Conservation (phyloP, 2,888 invertebrate species). For the Lamellibrachia satsuma region DNA sequence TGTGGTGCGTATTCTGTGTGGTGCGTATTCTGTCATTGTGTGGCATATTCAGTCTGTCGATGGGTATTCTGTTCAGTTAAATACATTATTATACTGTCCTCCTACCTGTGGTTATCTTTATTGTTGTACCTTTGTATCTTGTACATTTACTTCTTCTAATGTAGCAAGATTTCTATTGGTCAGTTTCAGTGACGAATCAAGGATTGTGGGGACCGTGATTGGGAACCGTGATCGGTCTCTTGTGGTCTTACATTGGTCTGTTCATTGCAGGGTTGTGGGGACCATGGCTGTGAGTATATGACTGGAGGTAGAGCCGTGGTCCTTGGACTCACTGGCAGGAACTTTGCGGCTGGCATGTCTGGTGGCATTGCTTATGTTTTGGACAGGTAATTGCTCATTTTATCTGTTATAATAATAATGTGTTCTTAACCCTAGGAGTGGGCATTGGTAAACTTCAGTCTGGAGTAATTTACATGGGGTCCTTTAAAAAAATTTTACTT, state of each 20-base stretch:
- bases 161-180: too few species aligned
- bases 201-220: neutral
- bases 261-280: conserved; percentile 85
- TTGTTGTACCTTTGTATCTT: too few species aligned
- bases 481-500: too few species aligned
- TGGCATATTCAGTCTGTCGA: too few species aligned
- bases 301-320: conserved; percentile 92
- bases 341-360: conserved; percentile 99
- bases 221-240: neutral
- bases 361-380: conserved; percentile 95
- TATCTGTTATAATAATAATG: neutral
- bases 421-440: neutral
- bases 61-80: too few species aligned
- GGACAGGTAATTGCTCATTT: conserved; percentile 71
- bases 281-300: conserved; percentile 99
- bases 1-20: neutral
- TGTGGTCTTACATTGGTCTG: neutral
- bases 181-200: neutral
- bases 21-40: too few species aligned
- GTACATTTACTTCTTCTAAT: too few species aligned
- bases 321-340: conserved; percentile 92
- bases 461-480: too few species aligned
- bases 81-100: too few species aligned
- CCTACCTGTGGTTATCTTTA: too few species aligned
- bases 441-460: too few species aligned